These are phyloP conservation scores for Apodemia duryi DNA, from an alignment of 2,888 invertebrate species.

Conservation along the genomic window DNA sequence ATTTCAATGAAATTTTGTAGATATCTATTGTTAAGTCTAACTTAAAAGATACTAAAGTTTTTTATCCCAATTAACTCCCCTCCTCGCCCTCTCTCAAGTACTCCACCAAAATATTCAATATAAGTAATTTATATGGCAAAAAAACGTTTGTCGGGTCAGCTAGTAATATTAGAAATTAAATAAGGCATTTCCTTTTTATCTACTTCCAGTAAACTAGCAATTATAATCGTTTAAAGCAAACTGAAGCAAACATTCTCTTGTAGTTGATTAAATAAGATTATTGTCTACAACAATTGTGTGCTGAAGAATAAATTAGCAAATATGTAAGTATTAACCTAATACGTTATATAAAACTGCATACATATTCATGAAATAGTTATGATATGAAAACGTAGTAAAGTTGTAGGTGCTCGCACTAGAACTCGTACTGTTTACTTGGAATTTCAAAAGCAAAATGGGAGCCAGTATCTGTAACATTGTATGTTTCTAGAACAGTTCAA, in stretches of 20 bases:
- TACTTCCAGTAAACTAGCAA: too few species aligned
- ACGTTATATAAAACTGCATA: background rate
- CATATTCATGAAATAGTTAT: conserved; percentile 5
- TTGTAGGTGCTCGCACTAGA: conserved; percentile 11
- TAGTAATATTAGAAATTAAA: too few species aligned
- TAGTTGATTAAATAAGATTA: background rate
- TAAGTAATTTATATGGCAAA: too few species aligned
- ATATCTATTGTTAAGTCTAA: too few species aligned
- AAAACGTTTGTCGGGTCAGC: too few species aligned
- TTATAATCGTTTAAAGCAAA: background rate
- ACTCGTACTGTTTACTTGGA: conserved; percentile 11
- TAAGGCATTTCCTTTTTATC: too few species aligned
- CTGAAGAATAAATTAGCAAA: background rate
- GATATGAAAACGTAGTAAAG: conserved; percentile 13
- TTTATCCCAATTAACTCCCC: too few species aligned
- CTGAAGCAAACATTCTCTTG: background rate
- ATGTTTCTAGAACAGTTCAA: background rate
- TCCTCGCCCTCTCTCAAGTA: too few species aligned
- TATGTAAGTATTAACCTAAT: background rate
- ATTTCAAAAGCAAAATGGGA: conserved; percentile 11
- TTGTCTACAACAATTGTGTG: background rate
- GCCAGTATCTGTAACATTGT: conserved; percentile 1
- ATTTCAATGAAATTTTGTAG: too few species aligned
- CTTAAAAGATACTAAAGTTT: too few species aligned
- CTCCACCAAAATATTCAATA: too few species aligned